phyloP scores from a whole-genome alignment of 1,140 invertebrate genomes.

The Ostrea edulis region DNA sequence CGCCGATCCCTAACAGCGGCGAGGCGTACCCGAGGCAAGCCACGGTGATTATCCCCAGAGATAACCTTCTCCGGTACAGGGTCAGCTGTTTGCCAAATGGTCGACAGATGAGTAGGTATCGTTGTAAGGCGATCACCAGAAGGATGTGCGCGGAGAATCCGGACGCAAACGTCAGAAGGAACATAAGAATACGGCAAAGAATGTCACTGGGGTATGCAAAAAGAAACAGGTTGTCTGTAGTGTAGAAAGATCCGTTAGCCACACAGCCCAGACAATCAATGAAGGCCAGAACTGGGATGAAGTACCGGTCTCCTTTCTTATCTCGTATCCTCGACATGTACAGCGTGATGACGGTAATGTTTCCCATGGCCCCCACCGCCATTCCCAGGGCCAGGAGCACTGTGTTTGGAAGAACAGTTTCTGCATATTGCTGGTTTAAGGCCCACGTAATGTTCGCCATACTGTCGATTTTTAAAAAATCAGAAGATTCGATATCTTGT shows the following conservation, averaged over 20 bases:
- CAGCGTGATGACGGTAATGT: slow-evolving; percentile 1
- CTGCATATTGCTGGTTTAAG: not conserved
- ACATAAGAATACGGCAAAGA: slow-evolving; percentile 20
- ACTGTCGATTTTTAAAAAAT: not conserved
- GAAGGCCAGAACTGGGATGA: slow-evolving; percentile 37
- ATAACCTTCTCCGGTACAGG: not conserved
- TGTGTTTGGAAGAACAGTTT: slow-evolving; percentile 9
- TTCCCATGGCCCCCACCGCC: slow-evolving; percentile 37
- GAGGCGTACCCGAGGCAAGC: not conserved
- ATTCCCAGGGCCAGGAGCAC: slow-evolving; percentile 6
- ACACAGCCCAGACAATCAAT: slow-evolving; percentile 38
- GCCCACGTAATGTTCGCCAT: not conserved
- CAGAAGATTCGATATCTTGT: not conserved
- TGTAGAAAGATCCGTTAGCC: not conserved
- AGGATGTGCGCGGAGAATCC: slow-evolving; percentile 14
- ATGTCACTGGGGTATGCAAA: not conserved
- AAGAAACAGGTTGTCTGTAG: slow-evolving; percentile 29
- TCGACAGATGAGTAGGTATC: slow-evolving; percentile 10
- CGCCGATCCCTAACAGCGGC: slow-evolving; percentile 11
- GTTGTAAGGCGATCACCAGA: slow-evolving; percentile 1
- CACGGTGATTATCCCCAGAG: slow-evolving; percentile 16
- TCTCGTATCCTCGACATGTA: slow-evolving; percentile 31
- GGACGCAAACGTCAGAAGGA: slow-evolving; percentile 10
- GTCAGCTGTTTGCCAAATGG: slow-evolving; percentile 41
- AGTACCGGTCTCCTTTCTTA: slow-evolving; percentile 37